Evolutionary conservation across 2,113 vertebrate genomes (phyloP), one percentile per base, ranked within the genome.

Genomic region (Gallinago media): DNA sequence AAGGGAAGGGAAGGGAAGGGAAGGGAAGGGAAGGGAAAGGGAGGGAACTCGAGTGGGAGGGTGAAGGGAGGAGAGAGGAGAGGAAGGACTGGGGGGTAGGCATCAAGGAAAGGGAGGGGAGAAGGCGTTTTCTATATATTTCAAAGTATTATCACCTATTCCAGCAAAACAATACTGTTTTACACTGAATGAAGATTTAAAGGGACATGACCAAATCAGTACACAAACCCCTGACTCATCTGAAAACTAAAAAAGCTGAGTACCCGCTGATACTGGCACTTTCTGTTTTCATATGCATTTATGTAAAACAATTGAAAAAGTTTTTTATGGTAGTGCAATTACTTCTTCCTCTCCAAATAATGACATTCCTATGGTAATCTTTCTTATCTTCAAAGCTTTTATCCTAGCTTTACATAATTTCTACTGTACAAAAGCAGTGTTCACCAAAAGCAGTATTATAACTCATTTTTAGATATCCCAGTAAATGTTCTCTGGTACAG

Each of bases 371-470:
- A 72, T 76, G 56, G 50, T 95, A 92, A 85, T 81, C 85, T 86
- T 92, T 58, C 70, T 94, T 92, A 85, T 87, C 88, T 72, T 75
- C 83, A 92, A 81, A 94, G 73, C 73, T 96, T 92, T 94, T 86
- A 91, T 77, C 76, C 81, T 44, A 42, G 54, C 81, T 95, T 89
- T 95, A 81, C 40, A 72, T 84, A 59, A 61, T 94, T 97, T 97
- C 72, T 90, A 73, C 73, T 77, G 62, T 92, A 96, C 63, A 90
- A 80, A n/a, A 92, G 14, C 54, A 83, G 44, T 81, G 85, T 94
- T 96, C 95, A 97, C 74, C 29, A 15, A 94, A 83, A 74, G 92
- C 75, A 94, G 11, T 83, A 81, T 32, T 77, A 13, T 74, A 95
- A 94, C 74, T 97, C 91, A 91, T 88, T 88, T 89, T 67, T 50